Base-by-base conservation (phyloP, 2,888 invertebrate genomes). In the Formica aserva region DNA sequence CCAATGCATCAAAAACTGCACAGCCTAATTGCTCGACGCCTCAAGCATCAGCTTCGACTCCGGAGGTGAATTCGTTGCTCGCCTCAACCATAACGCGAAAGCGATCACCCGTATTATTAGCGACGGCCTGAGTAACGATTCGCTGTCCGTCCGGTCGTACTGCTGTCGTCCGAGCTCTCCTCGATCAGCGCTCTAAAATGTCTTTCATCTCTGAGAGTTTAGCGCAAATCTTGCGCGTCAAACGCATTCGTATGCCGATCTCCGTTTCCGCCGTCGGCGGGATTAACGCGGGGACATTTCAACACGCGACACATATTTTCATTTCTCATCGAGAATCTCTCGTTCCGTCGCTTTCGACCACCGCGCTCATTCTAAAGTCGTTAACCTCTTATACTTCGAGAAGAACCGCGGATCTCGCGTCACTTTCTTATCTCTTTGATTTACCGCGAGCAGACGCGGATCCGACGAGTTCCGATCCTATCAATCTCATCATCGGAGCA, bases 361-460 rank as follows among this genome's bases (percentile, higher is more conserved):
- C 32, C n/a, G 52, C 55, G 18, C n/a, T 71, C 32, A 48, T 71
- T 29, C 9, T 71, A 18, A 15, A 11, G 1, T 22, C 48, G 13
- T 29, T 48, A 18, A 55, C 71, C 22, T 22, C 22, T 22, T 22
- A 22, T 22, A 22, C 22, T 9, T 9, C 38, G 8, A 38, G 29
- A 32, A 2, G 4, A 32, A 8, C 8, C 1, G 1, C 0, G 9
- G 38, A 38, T 38, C 13, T 32, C 0, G 6, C 45, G 3, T 48
- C 32, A 3, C 8, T 48, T 1, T 15, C 13, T 26, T 29, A 69
- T 29, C 18, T 69, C 22, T 8, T 52, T 0, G 63, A 67, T n/a
- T 38, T 82, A 8, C 52, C 29, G 4, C 52, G 66, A 29, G 66
- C 82, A 3, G 82, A 82, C 22, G 13, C 72, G 2, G 26, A 82